Evolutionary conservation across 2,888 invertebrate species (phyloP), one percentile per base, ranked within the genome.

Genomic region (Latrodectus hesperus): DNA sequence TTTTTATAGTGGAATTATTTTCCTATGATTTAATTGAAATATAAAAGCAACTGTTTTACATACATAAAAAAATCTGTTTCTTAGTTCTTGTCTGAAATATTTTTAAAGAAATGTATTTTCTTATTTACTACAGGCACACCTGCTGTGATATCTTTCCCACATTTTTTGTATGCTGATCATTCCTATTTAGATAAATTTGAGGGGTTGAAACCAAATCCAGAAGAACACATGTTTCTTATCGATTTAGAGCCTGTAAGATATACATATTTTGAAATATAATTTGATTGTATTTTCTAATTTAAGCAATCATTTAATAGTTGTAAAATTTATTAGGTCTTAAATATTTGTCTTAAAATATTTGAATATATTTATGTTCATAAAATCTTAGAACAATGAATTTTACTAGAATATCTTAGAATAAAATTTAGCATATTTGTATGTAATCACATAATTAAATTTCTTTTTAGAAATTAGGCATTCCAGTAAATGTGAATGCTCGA

Each of bases 201-300:
- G 26, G 90, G 90, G 9, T 68, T 90, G 52, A 77, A 75, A 38
- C 89, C 90, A n/a, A 79, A 89, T 82, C 85, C 88, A 12, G 76
- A 83, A n/a, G 55, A 77, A 22, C 90, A 90, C 68, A 60, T 22
- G 22, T 90, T 90, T 65, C 72, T 85, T 16, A 89, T 90, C 68
- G 90, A 90, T 77, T 70, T 89, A 9, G 89, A 90, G 26, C 89
- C 90, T n/a, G 90, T 90, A 89, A 87, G 89, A 38, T 38, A 38
- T 38, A 38, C n/a, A 51, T 16, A 16, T 72, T 52, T 51, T 5
- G n/a, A 38, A 38, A 6, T 38, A 3, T 38, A 38, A 38, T 38
- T 38, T 38, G 6, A 38, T 38, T 38, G 38, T 38, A 38, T 38
- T 38, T 38, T 38, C 38, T 38, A 38, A 38, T 6, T 38, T 38